These are phyloP conservation scores for Rhagoletis pomonella DNA, from an alignment of 1,140 invertebrate species.

Conservation along the genomic window DNA sequence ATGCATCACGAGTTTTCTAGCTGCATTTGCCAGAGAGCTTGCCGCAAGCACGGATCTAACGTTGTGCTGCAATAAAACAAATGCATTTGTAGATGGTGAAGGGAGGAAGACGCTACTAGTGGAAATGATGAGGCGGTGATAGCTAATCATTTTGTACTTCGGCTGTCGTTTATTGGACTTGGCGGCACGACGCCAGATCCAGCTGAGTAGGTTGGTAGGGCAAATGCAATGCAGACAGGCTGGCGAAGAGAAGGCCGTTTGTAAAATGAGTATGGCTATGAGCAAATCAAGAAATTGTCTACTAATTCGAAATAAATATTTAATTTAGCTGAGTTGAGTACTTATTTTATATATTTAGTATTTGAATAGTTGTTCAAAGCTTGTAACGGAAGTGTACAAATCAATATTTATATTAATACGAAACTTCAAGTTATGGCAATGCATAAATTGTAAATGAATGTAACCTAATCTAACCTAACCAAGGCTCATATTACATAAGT, in stretches of 20 bases:
- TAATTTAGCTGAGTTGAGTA: too few species aligned
- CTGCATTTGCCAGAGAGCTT: not conserved
- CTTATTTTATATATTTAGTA: too few species aligned
- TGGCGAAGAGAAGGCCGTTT: conserved; percentile 1
- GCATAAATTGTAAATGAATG: too few species aligned
- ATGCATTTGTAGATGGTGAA: not conserved
- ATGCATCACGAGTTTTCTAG: conserved; percentile 53
- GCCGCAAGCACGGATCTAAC: not conserved
- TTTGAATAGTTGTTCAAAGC: too few species aligned
- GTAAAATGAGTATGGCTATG: not conserved
- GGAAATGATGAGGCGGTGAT: not conserved
- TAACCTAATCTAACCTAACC: too few species aligned
- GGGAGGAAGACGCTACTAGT: not conserved
- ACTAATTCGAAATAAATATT: too few species aligned
- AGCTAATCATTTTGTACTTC: not conserved
- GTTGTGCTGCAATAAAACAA: conserved; percentile 10
- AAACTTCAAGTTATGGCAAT: too few species aligned
- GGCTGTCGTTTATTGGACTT: conserved; percentile 15
- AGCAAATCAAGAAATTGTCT: too few species aligned
- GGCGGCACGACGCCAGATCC: conserved; percentile 4
- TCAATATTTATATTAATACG: too few species aligned
- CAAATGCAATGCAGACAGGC: not conserved
- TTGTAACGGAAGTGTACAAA: too few species aligned
- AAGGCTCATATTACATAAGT: too few species aligned
- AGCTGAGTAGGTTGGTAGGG: conserved; percentile 38